Evolutionary conservation across 2,888 invertebrate genomes (phyloP).

Genomic region (Neoscelio sp.): DNA sequence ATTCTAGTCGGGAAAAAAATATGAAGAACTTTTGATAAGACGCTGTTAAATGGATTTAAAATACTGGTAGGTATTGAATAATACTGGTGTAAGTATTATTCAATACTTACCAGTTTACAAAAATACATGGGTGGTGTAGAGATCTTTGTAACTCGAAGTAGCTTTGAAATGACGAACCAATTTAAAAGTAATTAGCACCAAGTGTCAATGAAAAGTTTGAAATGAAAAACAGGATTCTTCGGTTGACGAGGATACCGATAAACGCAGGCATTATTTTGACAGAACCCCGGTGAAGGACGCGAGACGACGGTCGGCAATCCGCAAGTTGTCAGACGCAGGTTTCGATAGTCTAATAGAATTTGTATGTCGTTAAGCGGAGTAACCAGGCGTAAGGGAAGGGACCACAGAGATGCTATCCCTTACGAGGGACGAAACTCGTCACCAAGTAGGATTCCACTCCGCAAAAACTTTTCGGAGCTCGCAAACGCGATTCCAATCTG

Average conservation of each 20-base stretch:
- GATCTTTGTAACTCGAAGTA: no score
- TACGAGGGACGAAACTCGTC: slow-evolving; percentile 27
- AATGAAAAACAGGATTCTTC: no score
- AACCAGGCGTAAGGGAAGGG: slow-evolving; percentile 78
- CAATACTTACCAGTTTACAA: no score
- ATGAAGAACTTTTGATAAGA: no score
- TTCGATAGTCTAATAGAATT: slow-evolving; percentile 57
- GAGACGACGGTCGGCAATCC: slow-evolving; percentile 14
- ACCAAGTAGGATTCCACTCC: slow-evolving; percentile 4
- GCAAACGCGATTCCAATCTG: slow-evolving; percentile 19
- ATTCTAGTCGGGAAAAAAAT: not conserved
- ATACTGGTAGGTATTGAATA: no score
- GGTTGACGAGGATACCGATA: no score
- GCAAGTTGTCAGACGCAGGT: slow-evolving; percentile 47
- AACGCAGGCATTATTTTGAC: not conserved
- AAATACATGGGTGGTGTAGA: no score
- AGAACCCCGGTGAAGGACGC: not conserved
- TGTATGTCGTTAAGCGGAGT: slow-evolving; percentile 73
- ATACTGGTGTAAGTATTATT: no score
- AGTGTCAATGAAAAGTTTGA: no score
- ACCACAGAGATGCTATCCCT: slow-evolving; percentile 26
- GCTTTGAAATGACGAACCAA: no score
- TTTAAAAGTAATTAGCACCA: no score
- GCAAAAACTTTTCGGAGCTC: slow-evolving; percentile 8
- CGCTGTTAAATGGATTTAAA: no score